Conservation (phyloP, 1,140 invertebrate genomes). For the Drosophila eugracilis region DNA sequence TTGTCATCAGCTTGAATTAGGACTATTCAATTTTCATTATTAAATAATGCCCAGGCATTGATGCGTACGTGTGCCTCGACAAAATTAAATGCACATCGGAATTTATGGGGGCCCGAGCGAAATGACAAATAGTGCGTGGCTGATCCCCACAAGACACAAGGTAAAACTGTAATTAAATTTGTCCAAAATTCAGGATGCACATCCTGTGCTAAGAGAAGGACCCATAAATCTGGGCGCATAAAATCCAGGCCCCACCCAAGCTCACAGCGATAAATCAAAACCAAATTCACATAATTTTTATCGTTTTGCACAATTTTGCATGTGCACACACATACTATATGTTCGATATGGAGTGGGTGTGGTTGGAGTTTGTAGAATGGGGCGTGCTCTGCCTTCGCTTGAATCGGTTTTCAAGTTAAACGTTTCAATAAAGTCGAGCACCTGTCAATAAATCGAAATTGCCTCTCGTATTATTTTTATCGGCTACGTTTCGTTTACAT, state of each 20-base stretch:
- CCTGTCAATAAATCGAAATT: constrained; percentile 83
- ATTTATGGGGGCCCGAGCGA: constrained; percentile 32
- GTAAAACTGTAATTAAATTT: constrained; percentile 74
- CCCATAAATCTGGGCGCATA: constrained; percentile 38
- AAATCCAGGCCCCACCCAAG: neutral
- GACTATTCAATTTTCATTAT: constrained; percentile 83
- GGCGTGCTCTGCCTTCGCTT: constrained; percentile 4
- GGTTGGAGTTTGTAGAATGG: neutral
- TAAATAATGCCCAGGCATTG: constrained; percentile 67
- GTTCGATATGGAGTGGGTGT: no score
- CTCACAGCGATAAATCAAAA: constrained; percentile 68
- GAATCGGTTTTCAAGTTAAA: constrained; percentile 72
- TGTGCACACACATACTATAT: constrained; percentile 28
- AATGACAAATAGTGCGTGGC: constrained; percentile 70
- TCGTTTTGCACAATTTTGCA: constrained; percentile 80
- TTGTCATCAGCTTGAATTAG: constrained; percentile 70
- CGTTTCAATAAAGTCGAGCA: constrained; percentile 83
- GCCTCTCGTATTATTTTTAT: constrained; percentile 83
- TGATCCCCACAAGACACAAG: constrained; percentile 6
- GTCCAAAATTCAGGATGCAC: constrained; percentile 31
- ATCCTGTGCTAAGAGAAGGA: constrained; percentile 39
- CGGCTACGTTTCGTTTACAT: constrained; percentile 79
- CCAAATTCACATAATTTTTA: constrained; percentile 75
- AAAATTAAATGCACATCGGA: constrained; percentile 66
- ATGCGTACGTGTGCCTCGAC: constrained; percentile 59